Evolutionary conservation across 53 echinoderm and acorn worm genomes (phyloP).

Genomic region (Hippasteria phrygiana): DNA sequence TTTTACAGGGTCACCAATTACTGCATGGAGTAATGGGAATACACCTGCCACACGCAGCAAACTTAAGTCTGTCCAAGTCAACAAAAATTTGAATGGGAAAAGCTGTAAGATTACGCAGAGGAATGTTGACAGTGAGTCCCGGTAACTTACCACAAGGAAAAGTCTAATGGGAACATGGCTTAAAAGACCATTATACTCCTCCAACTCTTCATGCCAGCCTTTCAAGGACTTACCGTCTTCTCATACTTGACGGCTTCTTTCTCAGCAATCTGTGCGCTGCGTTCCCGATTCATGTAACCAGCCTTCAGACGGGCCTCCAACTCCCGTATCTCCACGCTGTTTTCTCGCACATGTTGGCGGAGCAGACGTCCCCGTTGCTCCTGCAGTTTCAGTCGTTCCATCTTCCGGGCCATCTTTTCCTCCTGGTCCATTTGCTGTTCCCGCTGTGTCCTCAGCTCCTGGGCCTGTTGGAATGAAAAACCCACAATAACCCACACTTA

Average conservation of each 20-base stretch:
- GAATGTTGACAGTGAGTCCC: too few species aligned
- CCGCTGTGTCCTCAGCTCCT: slow-evolving; percentile 67
- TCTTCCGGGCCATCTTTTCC: slow-evolving; percentile 81
- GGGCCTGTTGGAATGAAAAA: not conserved
- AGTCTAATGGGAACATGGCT: too few species aligned
- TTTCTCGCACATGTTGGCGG: slow-evolving; percentile 96
- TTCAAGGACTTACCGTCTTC: slow-evolving; percentile 78
- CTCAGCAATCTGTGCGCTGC: slow-evolving; percentile 96
- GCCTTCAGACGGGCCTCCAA: slow-evolving; percentile 84
- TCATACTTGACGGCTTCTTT: slow-evolving; percentile 91
- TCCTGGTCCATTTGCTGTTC: slow-evolving; percentile 95
- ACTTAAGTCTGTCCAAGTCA: too few species aligned
- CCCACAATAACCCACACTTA: too few species aligned
- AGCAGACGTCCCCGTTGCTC: slow-evolving; percentile 78
- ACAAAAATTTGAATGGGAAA: too few species aligned
- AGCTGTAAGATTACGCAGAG: too few species aligned
- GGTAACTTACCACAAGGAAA: too few species aligned
- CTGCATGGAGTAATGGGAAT: too few species aligned
- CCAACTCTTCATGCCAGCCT: not conserved
- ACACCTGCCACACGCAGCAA: too few species aligned
- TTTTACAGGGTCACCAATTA: too few species aligned
- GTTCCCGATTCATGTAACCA: slow-evolving; percentile 93
- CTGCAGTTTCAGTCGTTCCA: slow-evolving; percentile 83
- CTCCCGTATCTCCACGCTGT: slow-evolving; percentile 91
- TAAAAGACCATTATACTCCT: not conserved